Base-by-base conservation (phyloP, 2,888 invertebrate genomes). In the Caenorhabditis doughertyi region DNA sequence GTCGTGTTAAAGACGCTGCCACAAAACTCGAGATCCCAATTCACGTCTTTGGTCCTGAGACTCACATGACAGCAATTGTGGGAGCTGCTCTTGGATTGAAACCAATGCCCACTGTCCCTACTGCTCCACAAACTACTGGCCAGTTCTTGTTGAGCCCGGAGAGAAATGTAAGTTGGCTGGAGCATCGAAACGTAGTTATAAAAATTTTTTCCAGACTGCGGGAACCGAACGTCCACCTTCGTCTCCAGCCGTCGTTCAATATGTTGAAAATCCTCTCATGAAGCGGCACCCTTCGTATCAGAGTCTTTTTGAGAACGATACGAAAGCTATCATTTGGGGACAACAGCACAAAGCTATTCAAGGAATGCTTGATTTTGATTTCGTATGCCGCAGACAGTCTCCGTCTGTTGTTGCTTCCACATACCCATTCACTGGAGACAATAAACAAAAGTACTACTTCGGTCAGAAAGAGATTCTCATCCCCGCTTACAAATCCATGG, bases 361-460 rank as follows among this genome's bases (percentile, higher is more conserved):
- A 94, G 95, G 96, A 84, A 97, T 97, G 97, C 92, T 97, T 86
- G 97, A 97, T 92, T 97, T 97, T 92, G 97, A 97, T 93, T 97
- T 96, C 93, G 96, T 96, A 27, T 96, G 98, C 93, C 94, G 96
- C 21, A 94, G 98, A 89, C 93, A 94, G 64, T 95, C 96, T 90
- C 98, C 98, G 0, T 94, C 94, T 1, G 94, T 99, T 1, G 97
- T 96, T 0, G 98, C 98, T 42, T 96, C 98, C 92, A 97, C 98
- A 35, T 99, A 99, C 93, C 99, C 99, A 0, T 97, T 99, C 93
- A 97, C 96, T 16, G 93, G 93, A 0, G 98, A 99, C 93, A 98
- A 99, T 93, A 98, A 97, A 92, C 98, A 98, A 93, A 99, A 99
- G 93, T 99, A 96, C 93, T 99, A 99, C 93, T 99, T 98, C 95